Percentiles rank a stretch among this genome's conserved stretches.
Conservation (phyloP, 2,888 invertebrate species). For the Calephelis perditalis region DNA sequence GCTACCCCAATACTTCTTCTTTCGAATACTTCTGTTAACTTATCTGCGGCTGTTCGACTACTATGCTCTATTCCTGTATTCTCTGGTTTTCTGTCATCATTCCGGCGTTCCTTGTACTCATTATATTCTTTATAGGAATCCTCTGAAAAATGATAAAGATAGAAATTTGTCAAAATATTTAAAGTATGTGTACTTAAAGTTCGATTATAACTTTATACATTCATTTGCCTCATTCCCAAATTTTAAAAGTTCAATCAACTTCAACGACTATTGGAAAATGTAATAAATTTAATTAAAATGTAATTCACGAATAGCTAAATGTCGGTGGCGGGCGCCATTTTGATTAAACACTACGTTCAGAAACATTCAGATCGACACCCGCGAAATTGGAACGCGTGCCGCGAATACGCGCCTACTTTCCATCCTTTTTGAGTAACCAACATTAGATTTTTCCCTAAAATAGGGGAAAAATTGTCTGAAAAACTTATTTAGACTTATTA, state of each 20-base stretch:
- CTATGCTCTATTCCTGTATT: constrained; percentile 48
- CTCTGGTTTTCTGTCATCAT: constrained; percentile 69
- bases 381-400: constrained; percentile 64
- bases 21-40: constrained; percentile 70
- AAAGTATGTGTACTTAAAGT: too few species aligned
- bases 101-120: constrained; percentile 69
- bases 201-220: too few species aligned
- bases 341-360: constrained; percentile 48
- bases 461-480: background rate
- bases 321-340: constrained; percentile 38
- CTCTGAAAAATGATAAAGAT: too few species aligned
- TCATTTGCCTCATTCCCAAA: background rate
- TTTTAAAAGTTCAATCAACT: background rate
- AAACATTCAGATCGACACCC: constrained; percentile 55
- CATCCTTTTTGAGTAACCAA: constrained; percentile 7
- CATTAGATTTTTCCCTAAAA: background rate
- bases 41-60: constrained; percentile 67
- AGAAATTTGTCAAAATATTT: too few species aligned
- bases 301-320: constrained; percentile 12
- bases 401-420: constrained; percentile 51
- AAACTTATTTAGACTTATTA: too few species aligned
- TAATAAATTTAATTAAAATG: constrained; percentile 9
- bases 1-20: constrained; percentile 62
- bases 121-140: constrained; percentile 63
- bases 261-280: background rate